These are phyloP conservation scores for Chloropsis cyanopogon DNA, from an alignment of 2,113 vertebrate species.

Conservation along the genomic window DNA sequence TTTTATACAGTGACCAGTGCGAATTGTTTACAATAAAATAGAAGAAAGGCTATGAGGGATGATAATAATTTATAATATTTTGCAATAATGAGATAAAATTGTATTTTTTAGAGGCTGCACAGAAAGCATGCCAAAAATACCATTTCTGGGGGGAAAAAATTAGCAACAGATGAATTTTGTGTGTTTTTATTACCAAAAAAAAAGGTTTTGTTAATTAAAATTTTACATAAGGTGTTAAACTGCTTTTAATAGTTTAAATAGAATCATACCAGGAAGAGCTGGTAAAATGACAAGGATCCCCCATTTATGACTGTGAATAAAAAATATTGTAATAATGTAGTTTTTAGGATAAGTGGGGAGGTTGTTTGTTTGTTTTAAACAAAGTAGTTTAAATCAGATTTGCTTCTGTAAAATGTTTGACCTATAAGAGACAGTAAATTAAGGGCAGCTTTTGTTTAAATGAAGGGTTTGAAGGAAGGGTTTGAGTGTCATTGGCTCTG, in stretches of 20 bases:
- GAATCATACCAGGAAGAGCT: neutral
- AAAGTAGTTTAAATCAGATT: neutral
- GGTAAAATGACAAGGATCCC: neutral
- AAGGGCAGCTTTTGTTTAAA: neutral
- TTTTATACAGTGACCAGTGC: neutral
- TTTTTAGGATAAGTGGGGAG: neutral
- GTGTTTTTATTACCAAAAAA: neutral
- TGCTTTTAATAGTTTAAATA: neutral
- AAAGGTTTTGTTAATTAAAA: neutral
- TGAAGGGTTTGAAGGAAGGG: neutral
- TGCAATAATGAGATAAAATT: neutral
- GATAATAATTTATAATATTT: neutral
- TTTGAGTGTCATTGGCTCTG: neutral
- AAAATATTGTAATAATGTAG: neutral
- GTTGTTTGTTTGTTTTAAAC: neutral
- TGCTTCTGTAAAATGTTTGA: neutral
- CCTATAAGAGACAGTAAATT: neutral
- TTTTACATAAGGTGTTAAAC: neutral
- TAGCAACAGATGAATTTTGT: neutral
- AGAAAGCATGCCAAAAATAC: neutral
- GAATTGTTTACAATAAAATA: neutral
- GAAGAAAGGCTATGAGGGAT: neutral
- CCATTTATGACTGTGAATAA: neutral
- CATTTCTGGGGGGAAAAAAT: neutral
- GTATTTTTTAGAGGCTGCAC: neutral